Percentiles rank a stretch among this genome's conserved stretches.
Conservation (phyloP, 2,797 vertebrate genomes). For the Tragopan temminckii region DNA sequence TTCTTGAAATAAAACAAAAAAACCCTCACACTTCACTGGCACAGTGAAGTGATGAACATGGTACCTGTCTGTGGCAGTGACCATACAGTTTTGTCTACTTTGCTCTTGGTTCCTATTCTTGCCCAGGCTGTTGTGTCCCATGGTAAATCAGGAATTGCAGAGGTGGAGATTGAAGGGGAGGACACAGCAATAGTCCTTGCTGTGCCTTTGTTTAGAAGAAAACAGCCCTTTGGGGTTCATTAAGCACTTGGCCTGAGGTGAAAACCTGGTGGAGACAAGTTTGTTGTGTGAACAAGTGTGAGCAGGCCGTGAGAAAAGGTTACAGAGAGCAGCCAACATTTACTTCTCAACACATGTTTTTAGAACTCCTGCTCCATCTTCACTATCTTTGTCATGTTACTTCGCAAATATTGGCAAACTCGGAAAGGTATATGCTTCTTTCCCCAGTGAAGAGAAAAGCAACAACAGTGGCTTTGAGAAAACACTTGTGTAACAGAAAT, state of each 20-base stretch:
- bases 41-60: background rate
- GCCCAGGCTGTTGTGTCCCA: rapidly evolving
- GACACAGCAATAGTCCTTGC: background rate
- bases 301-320: slow-evolving; percentile 4
- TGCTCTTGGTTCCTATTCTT: background rate
- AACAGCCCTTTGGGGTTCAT: background rate
- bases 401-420: background rate
- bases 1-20: background rate
- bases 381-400: background rate
- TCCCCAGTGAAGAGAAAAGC: background rate
- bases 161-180: background rate
- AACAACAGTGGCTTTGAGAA: background rate
- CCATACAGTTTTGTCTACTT: background rate
- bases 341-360: slow-evolving; percentile 4
- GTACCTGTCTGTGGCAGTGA: background rate
- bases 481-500: background rate
- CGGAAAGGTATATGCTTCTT: background rate
- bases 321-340: slow-evolving; percentile 25
- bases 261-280: slow-evolving; percentile 33
- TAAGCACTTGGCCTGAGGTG: slow-evolving; percentile 15
- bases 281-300: slow-evolving; percentile 31
- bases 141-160: background rate
- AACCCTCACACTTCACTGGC: background rate
- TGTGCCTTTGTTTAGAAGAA: background rate
- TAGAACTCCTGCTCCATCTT: background rate